A percentile compares a stretch with the other conserved stretches of the same genome.
These are phyloP conservation scores for Drosophila niveifrons DNA, from an alignment of 2,888 invertebrate species.

Conservation along the genomic window DNA sequence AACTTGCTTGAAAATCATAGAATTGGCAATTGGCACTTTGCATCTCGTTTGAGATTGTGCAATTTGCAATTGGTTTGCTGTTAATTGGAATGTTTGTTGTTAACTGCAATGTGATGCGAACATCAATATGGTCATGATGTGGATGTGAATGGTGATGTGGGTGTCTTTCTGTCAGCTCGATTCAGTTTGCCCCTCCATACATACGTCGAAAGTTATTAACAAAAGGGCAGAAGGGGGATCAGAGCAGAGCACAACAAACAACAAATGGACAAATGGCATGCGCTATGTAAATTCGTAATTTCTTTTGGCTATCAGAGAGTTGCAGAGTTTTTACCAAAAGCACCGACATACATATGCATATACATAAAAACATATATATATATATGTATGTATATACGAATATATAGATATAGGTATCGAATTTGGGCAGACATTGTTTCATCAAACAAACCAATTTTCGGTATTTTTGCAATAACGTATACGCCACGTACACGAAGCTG, in stretches of 20 bases:
- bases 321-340: slow-evolving; percentile 11
- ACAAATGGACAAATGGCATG: slow-evolving; percentile 38
- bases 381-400: neutral
- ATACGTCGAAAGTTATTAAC: slow-evolving; percentile 50
- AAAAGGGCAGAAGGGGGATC: slow-evolving; percentile 5
- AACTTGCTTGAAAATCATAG: neutral
- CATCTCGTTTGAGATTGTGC: neutral
- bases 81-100: slow-evolving; percentile 53
- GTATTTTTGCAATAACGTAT: slow-evolving; percentile 71
- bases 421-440: slow-evolving; percentile 70
- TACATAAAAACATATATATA: neutral
- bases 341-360: neutral
- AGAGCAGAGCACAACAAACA: neutral
- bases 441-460: slow-evolving; percentile 79
- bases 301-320: slow-evolving; percentile 33
- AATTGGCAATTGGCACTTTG: slow-evolving; percentile 10
- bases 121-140: slow-evolving; percentile 5
- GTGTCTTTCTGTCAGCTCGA: neutral
- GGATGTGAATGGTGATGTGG: too few relatives aligned
- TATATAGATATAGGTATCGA: slow-evolving; percentile 34
- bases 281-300: slow-evolving; percentile 42
- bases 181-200: neutral
- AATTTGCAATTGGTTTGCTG: slow-evolving; percentile 29
- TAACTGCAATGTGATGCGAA: slow-evolving; percentile 36
- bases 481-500: slow-evolving; percentile 15